Base-by-base conservation (phyloP, 2,888 invertebrate genomes). In the Caprella mutica region DNA sequence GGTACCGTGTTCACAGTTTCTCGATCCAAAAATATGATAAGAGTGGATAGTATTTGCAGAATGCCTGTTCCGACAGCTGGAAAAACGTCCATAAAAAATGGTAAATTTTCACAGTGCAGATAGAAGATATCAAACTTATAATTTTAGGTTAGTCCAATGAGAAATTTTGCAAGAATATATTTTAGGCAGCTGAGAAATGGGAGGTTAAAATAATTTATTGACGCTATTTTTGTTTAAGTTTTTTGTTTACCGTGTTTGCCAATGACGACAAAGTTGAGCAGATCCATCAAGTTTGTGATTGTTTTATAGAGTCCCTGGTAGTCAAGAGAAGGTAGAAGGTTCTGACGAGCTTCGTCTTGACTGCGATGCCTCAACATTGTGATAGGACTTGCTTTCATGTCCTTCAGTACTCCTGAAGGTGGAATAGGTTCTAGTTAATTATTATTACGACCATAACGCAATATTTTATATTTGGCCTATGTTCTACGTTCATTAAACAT, bases 301-400 rank as follows among this genome's bases (percentile, higher is more conserved):
- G 92, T 91, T 72, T 89, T 88, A 73, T 91, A 96, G 44, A 98
- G 79, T 52, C 92, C 93, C 72, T 90, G 90, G 75, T 97, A 98
- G 76, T 97, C 96, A 67, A 98, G 79, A 75, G 87, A 94, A 8
- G 97, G 97, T 75, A 92, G 97, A 51, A 96, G 80, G 26, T 85
- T 82, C 82, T 93, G 86, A 56, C 97, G 80, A 17, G 56, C 56
- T 1, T 81, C 77, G 74, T 96, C 94, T 73, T 86, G 84, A 70
- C 87, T 85, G 24, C 90, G 84, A 66, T 84, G 83, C 65, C 87
- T 85, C 66, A 93, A 82, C 81, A 92, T 86, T 72, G 92, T 90
- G 66, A 91, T 78, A 3, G 94, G 92, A 14, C 91, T 89, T 67
- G 85, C 85, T 21, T 90, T 88, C 54, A 96, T 93, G 81, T 98